Evolutionary conservation across 2,797 vertebrate genomes (phyloP).

Genomic region (Anolis apletophallus): DNA sequence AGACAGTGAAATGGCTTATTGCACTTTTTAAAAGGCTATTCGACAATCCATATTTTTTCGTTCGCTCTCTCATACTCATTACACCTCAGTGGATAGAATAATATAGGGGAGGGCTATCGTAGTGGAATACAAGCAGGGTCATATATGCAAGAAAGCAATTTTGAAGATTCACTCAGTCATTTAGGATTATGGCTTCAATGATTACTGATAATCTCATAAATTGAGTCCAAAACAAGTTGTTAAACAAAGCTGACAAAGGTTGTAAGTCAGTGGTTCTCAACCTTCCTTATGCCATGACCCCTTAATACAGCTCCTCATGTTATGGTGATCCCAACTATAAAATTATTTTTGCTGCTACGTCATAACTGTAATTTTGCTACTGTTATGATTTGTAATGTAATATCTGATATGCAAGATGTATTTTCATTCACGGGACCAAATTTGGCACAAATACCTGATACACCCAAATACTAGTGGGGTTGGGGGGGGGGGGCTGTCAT

Average conservation of each 20-base stretch:
- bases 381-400: too few relatives aligned
- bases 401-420: too few relatives aligned
- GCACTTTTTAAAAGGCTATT: not conserved
- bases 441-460: too few relatives aligned
- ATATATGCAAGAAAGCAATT: not conserved
- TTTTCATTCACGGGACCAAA: too few relatives aligned
- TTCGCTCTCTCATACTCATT: not conserved
- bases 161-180: not conserved
- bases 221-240: not conserved
- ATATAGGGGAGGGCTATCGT: not conserved
- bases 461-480: too few relatives aligned
- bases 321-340: too few relatives aligned
- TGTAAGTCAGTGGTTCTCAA: not conserved
- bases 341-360: too few relatives aligned
- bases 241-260: not conserved
- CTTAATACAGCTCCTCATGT: too few relatives aligned
- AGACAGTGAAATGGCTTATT: not conserved
- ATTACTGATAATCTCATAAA: not conserved
- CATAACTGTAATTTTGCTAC: too few relatives aligned
- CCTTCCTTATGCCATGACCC: too few relatives aligned
- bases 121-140: not conserved
- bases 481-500: too few relatives aligned
- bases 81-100: not conserved
- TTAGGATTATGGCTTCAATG: not conserved
- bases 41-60: not conserved